Base-by-base conservation (phyloP, 2,888 invertebrate genomes). In the Toxonevra muliebris region DNA sequence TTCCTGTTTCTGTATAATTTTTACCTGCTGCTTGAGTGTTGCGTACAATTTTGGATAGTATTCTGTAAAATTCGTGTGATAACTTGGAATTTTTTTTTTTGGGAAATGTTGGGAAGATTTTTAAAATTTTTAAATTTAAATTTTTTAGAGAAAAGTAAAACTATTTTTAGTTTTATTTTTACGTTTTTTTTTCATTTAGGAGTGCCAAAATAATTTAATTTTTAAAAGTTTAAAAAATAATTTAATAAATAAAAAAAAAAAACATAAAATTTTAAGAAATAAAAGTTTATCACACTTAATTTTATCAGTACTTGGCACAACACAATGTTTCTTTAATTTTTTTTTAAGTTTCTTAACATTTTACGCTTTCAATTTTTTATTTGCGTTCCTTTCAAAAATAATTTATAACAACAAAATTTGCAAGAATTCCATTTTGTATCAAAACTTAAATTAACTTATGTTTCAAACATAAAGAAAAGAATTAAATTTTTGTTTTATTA, bases 271-370 rank as follows among this genome's bases (percentile, higher is more conserved):
- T 77, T 79, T 76, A 78, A 79, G 79, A 80, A 79, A 30, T 30
- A 7, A 79, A 77, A 81, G 77, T 78, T 83, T 82, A 85, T 83
- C 84, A 85, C 85, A 85, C 84, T 81, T 82, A 83, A 80, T 78
- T 79, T 78, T 79, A 78, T 83, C 82, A 83, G 84, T 84, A 84
- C 85, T 85, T 85, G 84, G 85, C 85, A 85, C 85, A 67, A 64
- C 68, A 65, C 65, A 66, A 57, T 68, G 69, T 63, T 63, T 65
- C 58, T 65, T n/a, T 69, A 68, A 70, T 68, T 68, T 68, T 68
- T 68, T 68, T 63, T 71, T 70, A n/a, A n/a, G 4, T 2, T 48
- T 48, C 8, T n/a, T 48, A n/a, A 53, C n/a, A 53, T 15, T 53
- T 17, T 53, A 53, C 15, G 12, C 11, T 53, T 53, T 2, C 4